phyloP scores from a whole-genome alignment of 2,888 invertebrate genomes.

The Epistrophe grossulariae region DNA sequence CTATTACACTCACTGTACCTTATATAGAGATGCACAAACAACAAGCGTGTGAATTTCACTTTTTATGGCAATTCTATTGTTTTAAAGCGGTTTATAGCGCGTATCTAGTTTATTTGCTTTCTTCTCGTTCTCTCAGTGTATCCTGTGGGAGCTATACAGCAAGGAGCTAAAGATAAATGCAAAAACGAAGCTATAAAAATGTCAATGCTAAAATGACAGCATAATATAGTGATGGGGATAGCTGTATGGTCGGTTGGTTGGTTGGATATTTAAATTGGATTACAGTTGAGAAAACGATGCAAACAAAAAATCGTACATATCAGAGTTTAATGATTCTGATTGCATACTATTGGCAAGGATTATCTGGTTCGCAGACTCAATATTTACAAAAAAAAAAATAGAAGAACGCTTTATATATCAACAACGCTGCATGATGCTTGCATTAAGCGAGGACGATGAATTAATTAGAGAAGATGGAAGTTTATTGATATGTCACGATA shows the following conservation, averaged over 20 bases:
- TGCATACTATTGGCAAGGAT: conserved; percentile 38
- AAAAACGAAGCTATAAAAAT: conserved; percentile 65
- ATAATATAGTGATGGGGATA: conserved; percentile 55
- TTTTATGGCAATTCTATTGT: conserved; percentile 68
- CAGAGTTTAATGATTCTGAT: conserved; percentile 45
- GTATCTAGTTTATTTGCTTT: conserved; percentile 66
- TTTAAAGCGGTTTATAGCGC: conserved; percentile 67
- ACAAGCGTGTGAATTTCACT: conserved; percentile 31
- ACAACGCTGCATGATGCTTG: background rate
- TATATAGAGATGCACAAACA: conserved; percentile 20
- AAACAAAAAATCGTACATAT: conserved; percentile 42
- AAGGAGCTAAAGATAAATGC: conserved; percentile 35
- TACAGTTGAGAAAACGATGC: conserved; percentile 48
- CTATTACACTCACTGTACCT: background rate
- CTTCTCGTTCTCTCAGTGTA: background rate
- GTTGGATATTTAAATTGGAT: conserved; percentile 68
- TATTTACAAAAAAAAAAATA: background rate
- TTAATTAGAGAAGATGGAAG: conserved; percentile 17
- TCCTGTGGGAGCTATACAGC: background rate
- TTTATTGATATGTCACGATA: background rate
- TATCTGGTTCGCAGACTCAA: conserved; percentile 24
- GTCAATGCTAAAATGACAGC: conserved; percentile 69
- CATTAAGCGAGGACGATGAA: conserved; percentile 13
- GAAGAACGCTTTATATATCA: conserved; percentile 18
- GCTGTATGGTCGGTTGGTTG: background rate